Evolutionary conservation across 2,113 vertebrate species (phyloP).

Genomic region (Mormoops blainvillei): DNA sequence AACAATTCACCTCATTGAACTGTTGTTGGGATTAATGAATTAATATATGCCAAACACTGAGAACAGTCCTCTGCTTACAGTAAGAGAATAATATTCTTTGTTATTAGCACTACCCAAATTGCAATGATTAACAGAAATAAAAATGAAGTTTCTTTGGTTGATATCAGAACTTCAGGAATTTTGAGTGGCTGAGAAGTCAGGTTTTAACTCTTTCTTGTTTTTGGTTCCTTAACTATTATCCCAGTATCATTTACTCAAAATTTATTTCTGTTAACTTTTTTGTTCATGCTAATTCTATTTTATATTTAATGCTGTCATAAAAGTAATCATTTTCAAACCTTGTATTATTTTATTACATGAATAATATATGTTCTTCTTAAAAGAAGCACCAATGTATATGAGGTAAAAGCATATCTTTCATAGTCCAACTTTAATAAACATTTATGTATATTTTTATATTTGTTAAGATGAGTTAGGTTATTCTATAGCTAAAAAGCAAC

Average conservation of each 20-base stretch:
- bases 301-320: neutral
- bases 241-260: neutral
- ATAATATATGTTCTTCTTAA: neutral
- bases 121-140: neutral
- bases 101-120: neutral
- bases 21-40: neutral
- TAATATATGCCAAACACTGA: neutral
- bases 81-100: neutral
- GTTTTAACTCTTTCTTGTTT: neutral
- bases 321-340: neutral
- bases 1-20: neutral
- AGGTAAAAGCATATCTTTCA: neutral
- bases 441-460: neutral
- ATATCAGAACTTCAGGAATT: neutral
- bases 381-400: neutral
- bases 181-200: neutral
- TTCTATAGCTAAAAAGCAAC: neutral
- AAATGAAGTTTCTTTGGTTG: neutral
- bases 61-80: neutral
- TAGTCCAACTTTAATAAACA: neutral
- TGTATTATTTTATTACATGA: slow-evolving; percentile 13
- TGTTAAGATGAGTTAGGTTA: neutral
- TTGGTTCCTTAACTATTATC: neutral
- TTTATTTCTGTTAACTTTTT: neutral
- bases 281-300: slow-evolving; percentile 26